Conservation (phyloP, 2,888 invertebrate species). For the Aphodius granarius region DNA sequence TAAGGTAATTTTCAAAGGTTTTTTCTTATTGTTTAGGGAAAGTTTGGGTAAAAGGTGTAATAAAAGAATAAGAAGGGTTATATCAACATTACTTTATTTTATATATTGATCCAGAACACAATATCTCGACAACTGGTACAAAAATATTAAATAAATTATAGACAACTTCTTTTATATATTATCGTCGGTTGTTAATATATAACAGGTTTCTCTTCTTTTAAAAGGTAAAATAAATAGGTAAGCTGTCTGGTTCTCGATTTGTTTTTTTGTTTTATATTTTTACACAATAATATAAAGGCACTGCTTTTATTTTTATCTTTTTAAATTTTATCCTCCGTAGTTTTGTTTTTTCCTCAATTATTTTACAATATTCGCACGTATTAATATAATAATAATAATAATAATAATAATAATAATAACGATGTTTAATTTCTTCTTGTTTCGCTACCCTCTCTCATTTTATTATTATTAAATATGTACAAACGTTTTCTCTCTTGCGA, state of each 20-base stretch:
- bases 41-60: background rate
- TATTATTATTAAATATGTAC: background rate
- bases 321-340: background rate
- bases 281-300: conserved; percentile 32
- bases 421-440: background rate
- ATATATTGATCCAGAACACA: background rate
- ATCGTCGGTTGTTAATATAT: conserved; percentile 14
- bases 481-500: background rate
- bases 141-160: conserved; percentile 26
- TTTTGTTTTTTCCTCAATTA: background rate
- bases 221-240: conserved; percentile 16
- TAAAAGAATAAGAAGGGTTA: background rate
- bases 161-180: conserved; percentile 32
- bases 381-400: background rate
- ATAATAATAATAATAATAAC: too few species aligned
- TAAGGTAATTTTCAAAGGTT: background rate
- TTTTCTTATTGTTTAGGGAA: background rate
- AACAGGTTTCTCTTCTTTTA: conserved; percentile 2
- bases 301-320: conserved; percentile 32
- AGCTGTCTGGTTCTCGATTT: conserved; percentile 27
- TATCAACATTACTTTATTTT: background rate
- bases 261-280: conserved; percentile 1
- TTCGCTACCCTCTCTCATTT: background rate
- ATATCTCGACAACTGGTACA: background rate
- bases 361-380: background rate